Evolutionary conservation across 2,113 vertebrate species (phyloP).

Genomic region (Boulengeromyrus knoepffleri): DNA sequence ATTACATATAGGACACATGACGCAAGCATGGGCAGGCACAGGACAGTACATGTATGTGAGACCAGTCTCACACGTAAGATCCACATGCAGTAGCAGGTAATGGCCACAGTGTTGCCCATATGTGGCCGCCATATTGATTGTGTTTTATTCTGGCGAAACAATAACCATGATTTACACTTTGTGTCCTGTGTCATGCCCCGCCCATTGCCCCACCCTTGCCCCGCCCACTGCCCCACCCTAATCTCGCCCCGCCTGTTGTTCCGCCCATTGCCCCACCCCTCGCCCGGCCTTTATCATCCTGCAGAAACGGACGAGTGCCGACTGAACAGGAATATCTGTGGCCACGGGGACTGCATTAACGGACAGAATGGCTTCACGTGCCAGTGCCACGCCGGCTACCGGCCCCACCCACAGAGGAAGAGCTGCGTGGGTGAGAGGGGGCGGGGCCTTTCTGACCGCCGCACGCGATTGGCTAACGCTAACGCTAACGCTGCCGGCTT

Average conservation of each 20-base stretch:
- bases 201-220: neutral
- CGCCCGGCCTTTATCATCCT: neutral
- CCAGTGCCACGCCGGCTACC: conserved; percentile 73
- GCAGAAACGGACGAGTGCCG: conserved; percentile 71
- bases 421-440: conserved; percentile 74
- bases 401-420: conserved; percentile 64
- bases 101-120: neutral
- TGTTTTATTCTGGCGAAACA: neutral
- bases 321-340: conserved; percentile 75
- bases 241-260: neutral
- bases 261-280: neutral
- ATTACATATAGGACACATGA: neutral
- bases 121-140: neutral
- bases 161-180: neutral
- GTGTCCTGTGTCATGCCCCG: neutral
- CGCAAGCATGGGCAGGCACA: neutral
- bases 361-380: conserved; percentile 66
- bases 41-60: neutral
- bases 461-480: neutral
- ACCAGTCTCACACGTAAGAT: neutral
- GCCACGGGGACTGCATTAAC: conserved; percentile 74
- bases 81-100: neutral
- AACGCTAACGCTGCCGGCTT: neutral
- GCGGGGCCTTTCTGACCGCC: neutral
- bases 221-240: neutral